Evolutionary conservation across 2,113 vertebrate genomes (phyloP).

Genomic region (Aptenodytes patagonicus): DNA sequence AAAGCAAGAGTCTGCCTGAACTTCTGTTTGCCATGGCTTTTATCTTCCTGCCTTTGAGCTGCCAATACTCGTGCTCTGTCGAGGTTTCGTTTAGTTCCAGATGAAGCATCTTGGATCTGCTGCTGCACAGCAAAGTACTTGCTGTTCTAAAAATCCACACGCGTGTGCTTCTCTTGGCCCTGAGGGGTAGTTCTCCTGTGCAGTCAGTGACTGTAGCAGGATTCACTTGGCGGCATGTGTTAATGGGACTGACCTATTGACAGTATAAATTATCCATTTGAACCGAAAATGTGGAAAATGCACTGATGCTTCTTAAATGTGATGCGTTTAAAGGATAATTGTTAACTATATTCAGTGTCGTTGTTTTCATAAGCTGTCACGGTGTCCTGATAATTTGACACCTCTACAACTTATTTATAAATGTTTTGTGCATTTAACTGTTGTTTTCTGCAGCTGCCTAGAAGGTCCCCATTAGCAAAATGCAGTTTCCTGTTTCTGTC

Average conservation of each 20-base stretch:
- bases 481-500: not conserved
- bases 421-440: not conserved
- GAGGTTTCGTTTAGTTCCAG: not conserved
- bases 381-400: not conserved
- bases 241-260: conserved; percentile 44
- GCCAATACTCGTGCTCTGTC: not conserved
- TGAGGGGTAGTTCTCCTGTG: not conserved
- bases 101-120: not conserved
- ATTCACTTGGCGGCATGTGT: not conserved
- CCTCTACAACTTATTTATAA: not conserved
- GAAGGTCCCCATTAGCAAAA: not conserved
- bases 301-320: not conserved
- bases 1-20: not conserved
- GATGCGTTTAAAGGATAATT: not conserved
- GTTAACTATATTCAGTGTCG: not conserved
- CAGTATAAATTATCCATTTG: conserved; percentile 31
- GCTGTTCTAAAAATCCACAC: not conserved
- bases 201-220: not conserved
- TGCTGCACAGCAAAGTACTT: not conserved
- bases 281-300: not conserved
- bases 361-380: not conserved
- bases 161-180: not conserved
- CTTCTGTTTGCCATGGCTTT: not conserved
- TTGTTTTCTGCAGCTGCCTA: not conserved
- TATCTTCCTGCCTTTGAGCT: not conserved